phyloP scores from a whole-genome alignment of 2,888 invertebrate species.

The Pasiphila rectangulata region DNA sequence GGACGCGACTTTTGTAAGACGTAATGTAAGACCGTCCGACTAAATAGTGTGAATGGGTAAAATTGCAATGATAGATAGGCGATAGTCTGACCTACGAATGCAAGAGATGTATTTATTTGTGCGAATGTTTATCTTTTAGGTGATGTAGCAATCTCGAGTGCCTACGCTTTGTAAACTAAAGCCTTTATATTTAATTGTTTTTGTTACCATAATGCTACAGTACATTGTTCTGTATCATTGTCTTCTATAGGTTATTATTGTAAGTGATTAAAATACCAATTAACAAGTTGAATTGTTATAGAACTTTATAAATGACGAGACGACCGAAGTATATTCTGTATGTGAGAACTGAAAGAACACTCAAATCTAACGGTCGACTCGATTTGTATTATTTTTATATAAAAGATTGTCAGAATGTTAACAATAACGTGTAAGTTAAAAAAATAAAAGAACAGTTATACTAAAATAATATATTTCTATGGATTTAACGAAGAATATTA shows the following conservation, averaged over 20 bases:
- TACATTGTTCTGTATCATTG: conserved; percentile 73
- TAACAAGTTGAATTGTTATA: conserved; percentile 80
- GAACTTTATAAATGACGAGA: conserved; percentile 40
- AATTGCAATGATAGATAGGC: conserved; percentile 36
- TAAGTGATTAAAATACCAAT: conserved; percentile 76
- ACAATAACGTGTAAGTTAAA: conserved; percentile 79
- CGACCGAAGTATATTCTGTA: conserved; percentile 41
- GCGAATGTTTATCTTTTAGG: conserved; percentile 73
- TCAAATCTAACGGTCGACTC: conserved; percentile 38
- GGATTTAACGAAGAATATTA: conserved; percentile 80
- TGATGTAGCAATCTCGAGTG: conserved; percentile 81
- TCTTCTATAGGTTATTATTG: conserved; percentile 72
- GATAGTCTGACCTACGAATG: conserved; percentile 51
- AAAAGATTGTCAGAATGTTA: conserved; percentile 77
- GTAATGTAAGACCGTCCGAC: conserved; percentile 70
- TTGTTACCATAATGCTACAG: conserved; percentile 79
- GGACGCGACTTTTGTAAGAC: conserved; percentile 67
- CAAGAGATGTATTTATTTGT: conserved; percentile 76
- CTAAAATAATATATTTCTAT: conserved; percentile 81
- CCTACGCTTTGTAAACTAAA: conserved; percentile 81
- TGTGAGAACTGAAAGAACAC: conserved; percentile 20
- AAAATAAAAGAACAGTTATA: conserved; percentile 76
- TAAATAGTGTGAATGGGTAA: conserved; percentile 47
- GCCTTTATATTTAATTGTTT: conserved; percentile 76
- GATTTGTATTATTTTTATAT: conserved; percentile 79